These are phyloP conservation scores for Ernsta delagoae DNA, from an alignment of 2,888 invertebrate species.

Conservation along the genomic window DNA sequence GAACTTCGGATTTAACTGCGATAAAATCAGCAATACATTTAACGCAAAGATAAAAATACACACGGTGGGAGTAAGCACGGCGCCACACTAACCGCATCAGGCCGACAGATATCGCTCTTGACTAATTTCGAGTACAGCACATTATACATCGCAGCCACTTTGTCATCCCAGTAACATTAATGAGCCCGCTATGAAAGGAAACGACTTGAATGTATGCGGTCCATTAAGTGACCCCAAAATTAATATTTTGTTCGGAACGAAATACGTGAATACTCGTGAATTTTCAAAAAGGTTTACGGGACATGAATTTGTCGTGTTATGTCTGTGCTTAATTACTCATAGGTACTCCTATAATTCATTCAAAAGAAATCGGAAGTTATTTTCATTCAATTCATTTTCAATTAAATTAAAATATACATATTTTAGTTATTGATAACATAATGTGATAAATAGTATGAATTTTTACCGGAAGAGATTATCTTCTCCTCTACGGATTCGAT, in stretches of 20 bases:
- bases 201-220: constrained; percentile 15
- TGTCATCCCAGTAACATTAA: constrained; percentile 28
- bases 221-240: constrained; percentile 26
- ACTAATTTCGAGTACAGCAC: constrained; percentile 10
- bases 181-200: constrained; percentile 24
- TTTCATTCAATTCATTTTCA: too few species aligned
- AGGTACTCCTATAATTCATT: too few species aligned
- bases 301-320: neutral
- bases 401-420: too few species aligned
- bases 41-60: neutral
- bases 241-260: constrained; percentile 15
- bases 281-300: constrained; percentile 16
- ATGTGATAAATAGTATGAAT: too few species aligned
- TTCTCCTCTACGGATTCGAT: too few species aligned
- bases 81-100: neutral
- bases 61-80: neutral
- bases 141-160: constrained; percentile 18
- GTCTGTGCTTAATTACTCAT: too few species aligned
- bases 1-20: neutral
- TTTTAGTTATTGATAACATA: too few species aligned
- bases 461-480: too few species aligned
- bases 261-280: constrained; percentile 14
- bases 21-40: neutral
- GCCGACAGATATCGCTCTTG: neutral
- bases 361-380: too few species aligned